Conservation (phyloP, 2,113 vertebrate genomes). For the Bufo bufo region DNA sequence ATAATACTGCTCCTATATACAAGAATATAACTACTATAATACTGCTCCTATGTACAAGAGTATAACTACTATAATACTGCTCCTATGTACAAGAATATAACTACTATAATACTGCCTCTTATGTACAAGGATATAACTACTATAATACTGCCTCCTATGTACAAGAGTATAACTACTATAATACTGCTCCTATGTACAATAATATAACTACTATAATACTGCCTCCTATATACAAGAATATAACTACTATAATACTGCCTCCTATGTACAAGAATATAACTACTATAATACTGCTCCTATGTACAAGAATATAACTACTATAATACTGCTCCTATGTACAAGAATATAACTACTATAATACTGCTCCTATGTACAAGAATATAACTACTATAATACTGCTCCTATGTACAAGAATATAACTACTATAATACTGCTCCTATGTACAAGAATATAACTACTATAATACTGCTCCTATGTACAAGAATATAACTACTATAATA, state of each 20-base stretch:
- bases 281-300: neutral
- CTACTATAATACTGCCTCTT: too few species aligned
- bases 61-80: too few species aligned
- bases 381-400: too few species aligned
- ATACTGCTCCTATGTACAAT: neutral
- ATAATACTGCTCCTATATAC: too few species aligned
- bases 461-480: slow-evolving; percentile 6
- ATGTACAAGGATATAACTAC: too few species aligned
- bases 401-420: neutral
- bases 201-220: neutral
- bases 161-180: neutral
- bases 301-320: slow-evolving; percentile 2
- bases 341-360: neutral
- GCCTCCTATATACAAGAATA: neutral
- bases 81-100: too few species aligned
- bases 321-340: neutral
- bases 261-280: neutral
- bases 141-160: neutral
- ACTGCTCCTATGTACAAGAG: too few species aligned
- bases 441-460: slow-evolving; percentile 3
- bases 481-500: neutral
- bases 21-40: too few species aligned
- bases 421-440: slow-evolving; percentile 3
- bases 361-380: neutral
- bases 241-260: neutral